These are phyloP conservation scores for Dromaius novaehollandiae DNA, from an alignment of 2,113 vertebrate species.

Conservation along the genomic window DNA sequence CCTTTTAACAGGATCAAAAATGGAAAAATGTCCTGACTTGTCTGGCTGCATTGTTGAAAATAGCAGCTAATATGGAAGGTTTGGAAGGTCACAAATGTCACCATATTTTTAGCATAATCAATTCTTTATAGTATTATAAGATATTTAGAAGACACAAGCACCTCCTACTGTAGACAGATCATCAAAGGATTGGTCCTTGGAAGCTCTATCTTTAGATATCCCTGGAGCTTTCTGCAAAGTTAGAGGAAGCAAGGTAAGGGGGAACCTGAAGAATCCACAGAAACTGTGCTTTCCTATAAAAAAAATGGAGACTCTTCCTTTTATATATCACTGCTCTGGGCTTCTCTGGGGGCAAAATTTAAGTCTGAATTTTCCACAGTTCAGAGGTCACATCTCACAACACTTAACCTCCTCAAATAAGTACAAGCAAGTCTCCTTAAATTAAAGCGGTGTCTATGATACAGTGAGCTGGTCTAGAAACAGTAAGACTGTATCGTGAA, in stretches of 20 bases:
- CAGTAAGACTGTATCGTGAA: background rate
- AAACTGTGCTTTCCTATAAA: background rate
- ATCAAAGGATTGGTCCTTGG: background rate
- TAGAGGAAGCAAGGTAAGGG: background rate
- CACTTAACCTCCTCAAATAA: rapidly evolving
- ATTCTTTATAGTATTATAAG: background rate
- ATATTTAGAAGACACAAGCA: background rate
- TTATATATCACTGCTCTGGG: background rate
- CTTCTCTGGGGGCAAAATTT: background rate
- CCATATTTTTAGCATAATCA: background rate
- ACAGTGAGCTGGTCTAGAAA: too few relatives aligned
- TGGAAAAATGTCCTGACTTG: background rate
- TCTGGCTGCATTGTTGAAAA: background rate
- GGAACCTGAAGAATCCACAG: background rate
- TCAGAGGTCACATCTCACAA: background rate
- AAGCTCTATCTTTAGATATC: background rate
- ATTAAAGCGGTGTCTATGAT: background rate
- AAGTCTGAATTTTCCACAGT: background rate
- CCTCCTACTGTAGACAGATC: background rate
- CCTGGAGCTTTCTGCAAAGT: background rate
- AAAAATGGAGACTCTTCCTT: background rate
- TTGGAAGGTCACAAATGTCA: background rate
- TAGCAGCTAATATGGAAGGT: background rate
- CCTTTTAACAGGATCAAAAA: background rate
- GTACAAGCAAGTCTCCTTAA: background rate